Evolutionary conservation across 1,140 invertebrate genomes (phyloP).

Genomic region (Eriosoma lanigerum): DNA sequence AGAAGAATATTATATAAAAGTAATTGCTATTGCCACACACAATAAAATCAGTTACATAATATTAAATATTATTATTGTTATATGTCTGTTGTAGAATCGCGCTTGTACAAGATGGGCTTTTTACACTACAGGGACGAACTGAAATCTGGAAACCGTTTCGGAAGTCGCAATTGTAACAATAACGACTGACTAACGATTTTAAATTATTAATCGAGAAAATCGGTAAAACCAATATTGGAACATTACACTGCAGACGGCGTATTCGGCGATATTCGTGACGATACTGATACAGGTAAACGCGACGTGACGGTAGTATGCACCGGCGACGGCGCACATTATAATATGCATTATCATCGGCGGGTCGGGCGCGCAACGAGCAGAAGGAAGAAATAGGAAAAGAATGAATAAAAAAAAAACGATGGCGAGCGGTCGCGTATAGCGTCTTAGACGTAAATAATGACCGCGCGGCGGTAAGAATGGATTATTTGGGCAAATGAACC

Average conservation of each 20-base stretch:
- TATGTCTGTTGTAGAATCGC: too few relatives aligned
- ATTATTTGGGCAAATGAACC: conserved; percentile 40
- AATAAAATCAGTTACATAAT: too few relatives aligned
- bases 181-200: too few relatives aligned
- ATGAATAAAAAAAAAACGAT: background rate
- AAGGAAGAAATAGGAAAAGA: background rate
- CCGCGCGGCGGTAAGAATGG: background rate
- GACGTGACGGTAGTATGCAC: too few relatives aligned
- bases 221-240: background rate
- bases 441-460: background rate
- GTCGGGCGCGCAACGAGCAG: background rate
- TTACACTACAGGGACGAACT: too few relatives aligned
- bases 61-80: too few relatives aligned
- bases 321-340: background rate
- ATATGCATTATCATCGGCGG: background rate
- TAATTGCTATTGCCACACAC: too few relatives aligned
- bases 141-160: too few relatives aligned
- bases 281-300: background rate
- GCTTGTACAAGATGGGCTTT: too few relatives aligned
- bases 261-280: background rate
- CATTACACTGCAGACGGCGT: too few relatives aligned
- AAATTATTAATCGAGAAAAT: background rate
- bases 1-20: background rate
- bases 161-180: too few relatives aligned
- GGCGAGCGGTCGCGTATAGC: background rate